Evolutionary conservation across 1,140 invertebrate species (phyloP), one percentile per base, ranked within the genome.

Genomic region (Magallana ariakensis): DNA sequence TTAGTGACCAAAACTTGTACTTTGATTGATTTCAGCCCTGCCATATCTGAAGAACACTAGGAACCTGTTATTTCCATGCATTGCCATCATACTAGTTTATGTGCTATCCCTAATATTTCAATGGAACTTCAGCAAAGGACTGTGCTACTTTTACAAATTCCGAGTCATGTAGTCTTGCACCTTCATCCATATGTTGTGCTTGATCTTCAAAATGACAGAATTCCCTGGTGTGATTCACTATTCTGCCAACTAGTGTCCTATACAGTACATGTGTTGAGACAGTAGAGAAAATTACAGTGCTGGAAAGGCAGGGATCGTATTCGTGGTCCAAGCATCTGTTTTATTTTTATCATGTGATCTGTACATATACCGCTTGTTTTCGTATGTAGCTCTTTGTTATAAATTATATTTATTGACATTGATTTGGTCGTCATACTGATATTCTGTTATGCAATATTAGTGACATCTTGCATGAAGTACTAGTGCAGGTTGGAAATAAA

Each of bases 41-140:
- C 97, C 98, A 81, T 97, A 98, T 94, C 95, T 99, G 66, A 96
- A 97, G 91, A 98, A 97, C 91, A 98, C 98, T 0, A 96, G 98
- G 92, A 95, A 97, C 58, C 97, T 99, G 93, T 95, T 99, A 85
- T 97, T 97, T 90, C 97, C 98, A 46, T 94, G 99, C 57, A 97
- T 98, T 11, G 94, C 97, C 83, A 95, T 98, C 55, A 94, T 97
- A 85, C 90, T 99, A 1, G 93, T 97, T 11, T 99, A 98, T 94
- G 94, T 99, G 60, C 95, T 97, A 13, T 97, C 97, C 16, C 93
- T 99, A 70, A 92, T 95, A 15, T 89, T 95, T 56, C 94, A 95
- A 13, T 95, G 95, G 94, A 97, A 96, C 90, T 94, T 94, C 84
- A 94, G 91, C 81, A 87, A 87, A 57, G 91, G 90, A 46, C 91